Base-by-base conservation (phyloP, 2,888 invertebrate genomes). In the Gymnosoma rotundatum region DNA sequence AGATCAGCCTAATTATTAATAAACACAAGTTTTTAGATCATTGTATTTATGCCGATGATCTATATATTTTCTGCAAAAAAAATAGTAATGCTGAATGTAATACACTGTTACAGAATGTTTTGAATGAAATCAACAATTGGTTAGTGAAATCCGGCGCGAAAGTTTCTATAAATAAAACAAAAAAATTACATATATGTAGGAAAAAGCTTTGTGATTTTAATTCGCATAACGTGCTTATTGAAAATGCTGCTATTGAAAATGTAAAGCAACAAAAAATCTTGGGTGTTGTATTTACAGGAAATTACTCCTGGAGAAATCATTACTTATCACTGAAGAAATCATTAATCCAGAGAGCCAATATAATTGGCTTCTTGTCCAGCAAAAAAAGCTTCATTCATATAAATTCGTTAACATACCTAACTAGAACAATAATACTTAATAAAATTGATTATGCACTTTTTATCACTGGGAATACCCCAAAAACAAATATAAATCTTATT, bases 361-460 rank as follows among this genome's bases (percentile, higher is more conserved):
- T 25, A 25, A 25, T 45, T 56, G 25, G 42, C 6, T 56, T 42
- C 21, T 45, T 70, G 10, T 70, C 45, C 9, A 45, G 58, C 25
- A 70, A 54, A 36, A 69, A 38, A 54, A 69, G 38, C 8, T 54
- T 21, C 45, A 12, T 70, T 42, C 48, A 69, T 21, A 48, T 48
- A 14, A 48, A 48, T 14, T 36, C 52, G 6, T 38, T 67, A 18
- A 52, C 52, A 32, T 67, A 67, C 16, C 52, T 67, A 14, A 36
- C 14, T 14, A 67, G 8, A 18, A 18, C 52, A 32, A 38, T 67
- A 38, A 48, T 52, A 14, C 52, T 54, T 38, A 67, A 32, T 50
- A 66, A 66, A 50, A 66, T 66, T 32, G 66, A 67, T 20, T 67
- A 67, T n/a, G 42, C 38, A 16, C 63, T 64, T 21, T 64, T 64